Base-by-base conservation (phyloP, 2,113 vertebrate species). In the Lophius piscatorius region DNA sequence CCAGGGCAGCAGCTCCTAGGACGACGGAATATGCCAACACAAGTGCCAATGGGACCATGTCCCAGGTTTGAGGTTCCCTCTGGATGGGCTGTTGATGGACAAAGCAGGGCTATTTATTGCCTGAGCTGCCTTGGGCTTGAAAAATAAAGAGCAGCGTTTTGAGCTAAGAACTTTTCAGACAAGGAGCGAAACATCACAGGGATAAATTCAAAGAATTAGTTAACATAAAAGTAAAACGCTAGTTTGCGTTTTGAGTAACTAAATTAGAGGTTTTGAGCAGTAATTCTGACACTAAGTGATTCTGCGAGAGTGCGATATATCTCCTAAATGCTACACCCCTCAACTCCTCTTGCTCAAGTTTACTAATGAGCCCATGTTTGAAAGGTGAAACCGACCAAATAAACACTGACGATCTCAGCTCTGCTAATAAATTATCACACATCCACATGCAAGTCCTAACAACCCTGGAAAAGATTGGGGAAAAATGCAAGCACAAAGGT, bases 81-180 rank as follows among this genome's bases (percentile, higher is more conserved):
- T 54, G 56, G 75, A 80, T 52, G 2, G 8, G 16, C 21, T 35
- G 50, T 59, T 80, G 79, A 78, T 58, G 72, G 74, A 78, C 70
- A 75, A 71, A 76, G 34, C 48, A 41, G 17, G 48, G 55, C 31
- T 78, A 70, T 80, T 74, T 78, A 78, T 72, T 80, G 51, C 63
- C 45, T 11, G 2, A 42, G 47, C 17, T 51, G 54, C 64, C 46
- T 49, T 31, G 34, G 60, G 57, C 62, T 47, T 47, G 23, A 29
- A 63, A 48, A 76, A 46, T 50, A 80, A 72, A 82, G 72, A 48
- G 59, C 31, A 56, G 71, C 40, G 68, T 56, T 63, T 47, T 40
- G 20, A 20, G 38, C 34, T 64, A 29, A 13, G 8, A 23, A 39
- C 5, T 24, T 17, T 36, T 31, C 2, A 31, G 4, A 17, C 40